Evolutionary conservation across 2,888 invertebrate species (phyloP).

Genomic region (Spicauda simplicius): DNA sequence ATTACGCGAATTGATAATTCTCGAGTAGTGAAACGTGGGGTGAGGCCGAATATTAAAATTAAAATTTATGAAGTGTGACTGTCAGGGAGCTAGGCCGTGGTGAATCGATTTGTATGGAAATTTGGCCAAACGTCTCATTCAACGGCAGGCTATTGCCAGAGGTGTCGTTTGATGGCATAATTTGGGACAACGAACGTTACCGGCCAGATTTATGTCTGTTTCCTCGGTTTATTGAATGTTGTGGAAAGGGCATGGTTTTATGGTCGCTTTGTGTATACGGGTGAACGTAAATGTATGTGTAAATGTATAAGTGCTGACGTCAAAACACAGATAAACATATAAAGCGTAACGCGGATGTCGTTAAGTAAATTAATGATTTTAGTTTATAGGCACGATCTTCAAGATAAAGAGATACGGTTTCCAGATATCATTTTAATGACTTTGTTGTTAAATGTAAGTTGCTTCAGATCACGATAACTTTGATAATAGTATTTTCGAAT

Average conservation of each 20-base stretch:
- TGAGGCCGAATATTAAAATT: conserved; percentile 75
- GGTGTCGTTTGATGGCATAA: conserved; percentile 79
- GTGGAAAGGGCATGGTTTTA: conserved; percentile 67
- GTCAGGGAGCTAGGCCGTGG: conserved; percentile 59
- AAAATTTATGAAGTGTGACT: conserved; percentile 81
- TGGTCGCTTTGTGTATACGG: conserved; percentile 50
- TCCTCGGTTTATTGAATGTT: conserved; percentile 74
- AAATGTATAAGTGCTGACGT: neutral
- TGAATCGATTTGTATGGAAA: conserved; percentile 83
- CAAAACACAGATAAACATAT: conserved; percentile 2
- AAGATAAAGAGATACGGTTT: neutral
- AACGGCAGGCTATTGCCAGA: conserved; percentile 53
- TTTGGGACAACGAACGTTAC: conserved; percentile 77
- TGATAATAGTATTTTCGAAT: too few species aligned
- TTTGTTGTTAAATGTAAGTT: neutral
- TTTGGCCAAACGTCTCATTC: conserved; percentile 67
- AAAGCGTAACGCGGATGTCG: neutral
- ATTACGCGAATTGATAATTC: conserved; percentile 33
- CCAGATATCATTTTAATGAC: neutral
- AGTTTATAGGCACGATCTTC: neutral
- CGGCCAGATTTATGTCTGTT: conserved; percentile 77
- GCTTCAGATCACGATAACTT: too few species aligned
- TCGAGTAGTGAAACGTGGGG: conserved; percentile 50
- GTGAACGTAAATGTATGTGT: neutral
- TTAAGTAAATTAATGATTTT: neutral